Evolutionary conservation across 2,113 vertebrate species (phyloP).

Genomic region (Chascanopsetta lugubris): DNA sequence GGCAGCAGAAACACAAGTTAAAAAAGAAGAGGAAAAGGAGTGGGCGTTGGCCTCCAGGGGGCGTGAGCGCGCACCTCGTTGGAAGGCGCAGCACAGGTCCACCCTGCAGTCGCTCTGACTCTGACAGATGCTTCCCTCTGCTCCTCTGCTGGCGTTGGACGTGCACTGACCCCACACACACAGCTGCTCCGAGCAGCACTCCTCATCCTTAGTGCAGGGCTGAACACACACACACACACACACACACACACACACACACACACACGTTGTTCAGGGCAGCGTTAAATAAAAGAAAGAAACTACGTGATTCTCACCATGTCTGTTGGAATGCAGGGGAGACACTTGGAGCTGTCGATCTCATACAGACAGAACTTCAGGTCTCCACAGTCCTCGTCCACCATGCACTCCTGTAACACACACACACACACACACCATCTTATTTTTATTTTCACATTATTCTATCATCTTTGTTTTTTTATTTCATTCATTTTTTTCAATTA

Average conservation of each 20-base stretch:
- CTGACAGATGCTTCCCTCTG: conserved; percentile 93
- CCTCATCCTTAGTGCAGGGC: conserved; percentile 88
- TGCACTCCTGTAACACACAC: conserved; percentile 84
- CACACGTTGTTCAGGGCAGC: not conserved
- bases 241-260: not conserved
- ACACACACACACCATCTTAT: too few relatives aligned
- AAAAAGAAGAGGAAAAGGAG: too few relatives aligned
- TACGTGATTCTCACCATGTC: conserved; percentile 75
- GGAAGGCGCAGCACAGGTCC: conserved; percentile 90
- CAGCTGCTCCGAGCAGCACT: conserved; percentile 89
- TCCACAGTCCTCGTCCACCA: conserved; percentile 93
- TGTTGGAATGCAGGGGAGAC: conserved; percentile 85
- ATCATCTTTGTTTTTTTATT: too few relatives aligned
- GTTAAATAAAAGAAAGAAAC: not conserved
- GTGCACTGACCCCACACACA: conserved; percentile 92
- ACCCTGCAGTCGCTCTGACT: conserved; percentile 88
- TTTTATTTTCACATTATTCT: too few relatives aligned
- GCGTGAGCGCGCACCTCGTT: conserved; percentile 80
- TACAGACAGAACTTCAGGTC: conserved; percentile 87
- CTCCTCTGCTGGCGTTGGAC: conserved; percentile 75
- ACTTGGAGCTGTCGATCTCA: conserved; percentile 85
- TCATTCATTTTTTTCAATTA: too few relatives aligned
- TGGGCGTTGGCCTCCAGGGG: not conserved
- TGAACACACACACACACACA: conserved; percentile 45
- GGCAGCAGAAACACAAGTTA: not conserved